phyloP scores from a whole-genome alignment of 2,888 invertebrate genomes.

The Caradrina kadenii region DNA sequence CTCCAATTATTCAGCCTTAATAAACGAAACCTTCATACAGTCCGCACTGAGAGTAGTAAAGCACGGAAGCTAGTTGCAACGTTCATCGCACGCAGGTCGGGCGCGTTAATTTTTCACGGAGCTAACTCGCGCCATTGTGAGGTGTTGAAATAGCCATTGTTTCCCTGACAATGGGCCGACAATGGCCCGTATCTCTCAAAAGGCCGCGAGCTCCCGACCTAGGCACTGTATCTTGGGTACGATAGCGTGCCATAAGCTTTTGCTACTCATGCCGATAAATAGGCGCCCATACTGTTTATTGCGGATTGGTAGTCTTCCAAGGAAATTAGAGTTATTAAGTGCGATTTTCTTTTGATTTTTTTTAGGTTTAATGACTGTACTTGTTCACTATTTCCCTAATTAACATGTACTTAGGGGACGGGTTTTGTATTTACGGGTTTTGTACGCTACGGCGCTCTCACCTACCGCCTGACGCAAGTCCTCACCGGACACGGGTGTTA shows the following conservation, averaged over 20 bases:
- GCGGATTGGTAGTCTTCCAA: not conserved
- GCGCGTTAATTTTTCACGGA: conserved; percentile 82
- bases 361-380: not conserved
- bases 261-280: conserved; percentile 58
- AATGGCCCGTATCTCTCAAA: conserved; percentile 80
- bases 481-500: no score
- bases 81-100: conserved; percentile 74
- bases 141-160: conserved; percentile 82
- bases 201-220: conserved; percentile 78
- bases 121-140: conserved; percentile 80
- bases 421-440: not conserved
- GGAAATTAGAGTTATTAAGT: not conserved
- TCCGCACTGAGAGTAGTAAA: conserved; percentile 8
- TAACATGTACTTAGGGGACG: not conserved
- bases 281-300: conserved; percentile 17
- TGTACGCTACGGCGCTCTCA: no score
- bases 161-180: conserved; percentile 79
- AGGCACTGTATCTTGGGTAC: conserved; percentile 66
- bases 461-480: no score
- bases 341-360: not conserved
- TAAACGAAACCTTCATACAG: conserved; percentile 34
- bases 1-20: conserved; percentile 13
- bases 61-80: conserved; percentile 61
- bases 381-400: not conserved
- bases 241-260: conserved; percentile 64